phyloP scores from a whole-genome alignment of 2,888 invertebrate species.

The Brachypalpus laphriformis region DNA sequence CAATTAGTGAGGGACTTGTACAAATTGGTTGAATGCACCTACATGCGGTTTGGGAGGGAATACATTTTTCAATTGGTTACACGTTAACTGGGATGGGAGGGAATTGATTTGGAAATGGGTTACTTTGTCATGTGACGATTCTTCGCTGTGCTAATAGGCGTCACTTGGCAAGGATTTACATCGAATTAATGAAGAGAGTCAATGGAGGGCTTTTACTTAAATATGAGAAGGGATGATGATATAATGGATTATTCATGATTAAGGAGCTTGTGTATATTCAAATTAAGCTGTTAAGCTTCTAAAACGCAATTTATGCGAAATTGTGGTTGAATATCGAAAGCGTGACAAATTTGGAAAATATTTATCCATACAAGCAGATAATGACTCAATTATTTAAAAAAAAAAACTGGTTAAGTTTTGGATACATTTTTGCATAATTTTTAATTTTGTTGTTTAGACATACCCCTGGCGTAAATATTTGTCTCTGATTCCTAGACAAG shows the following conservation, averaged over 20 bases:
- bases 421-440: not conserved
- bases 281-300: not conserved
- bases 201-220: not conserved
- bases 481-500: not conserved
- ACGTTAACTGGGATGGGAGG: not conserved
- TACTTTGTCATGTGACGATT: not conserved
- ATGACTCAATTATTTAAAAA: not conserved
- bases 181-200: not conserved
- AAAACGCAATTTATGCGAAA: not conserved
- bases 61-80: not conserved
- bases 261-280: not conserved
- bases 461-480: not conserved
- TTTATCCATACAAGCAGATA: not conserved
- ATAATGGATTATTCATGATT: not conserved
- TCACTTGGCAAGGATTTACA: not conserved
- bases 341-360: not conserved
- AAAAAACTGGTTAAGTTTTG: not conserved
- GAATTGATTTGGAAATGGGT: conserved; percentile 11
- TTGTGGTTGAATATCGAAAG: not conserved
- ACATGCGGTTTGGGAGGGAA: too few relatives aligned
- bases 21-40: conserved; percentile 18
- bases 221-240: too few relatives aligned
- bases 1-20: conserved; percentile 26
- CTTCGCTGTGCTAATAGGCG: not conserved
- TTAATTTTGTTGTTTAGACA: not conserved